phyloP scores from a whole-genome alignment of 1,140 invertebrate genomes.

The Solenopsis invicta region DNA sequence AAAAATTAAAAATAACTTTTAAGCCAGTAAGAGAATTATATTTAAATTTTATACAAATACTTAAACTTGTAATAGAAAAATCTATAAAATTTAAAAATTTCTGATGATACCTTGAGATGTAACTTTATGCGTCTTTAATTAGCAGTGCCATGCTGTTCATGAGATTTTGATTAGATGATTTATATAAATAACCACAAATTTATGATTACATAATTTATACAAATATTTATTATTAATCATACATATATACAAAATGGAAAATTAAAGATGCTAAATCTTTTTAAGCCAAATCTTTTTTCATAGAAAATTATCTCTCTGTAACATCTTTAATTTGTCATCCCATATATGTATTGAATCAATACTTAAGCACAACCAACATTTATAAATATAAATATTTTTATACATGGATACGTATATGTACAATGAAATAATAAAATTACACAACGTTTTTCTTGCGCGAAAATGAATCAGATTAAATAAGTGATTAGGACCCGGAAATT shows the following conservation, averaged over 20 bases:
- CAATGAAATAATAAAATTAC: neutral
- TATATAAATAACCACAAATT: neutral
- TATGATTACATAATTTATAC: neutral
- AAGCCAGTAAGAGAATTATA: no score
- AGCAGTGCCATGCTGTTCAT: no score
- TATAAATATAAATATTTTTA: constrained; percentile 36
- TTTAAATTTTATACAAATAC: no score
- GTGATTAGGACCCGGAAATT: neutral
- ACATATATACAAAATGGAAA: neutral
- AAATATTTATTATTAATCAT: neutral
- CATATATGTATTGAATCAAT: neutral
- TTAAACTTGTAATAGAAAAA: no score
- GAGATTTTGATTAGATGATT: no score
- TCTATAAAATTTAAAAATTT: no score
- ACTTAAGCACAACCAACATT: constrained; percentile 39
- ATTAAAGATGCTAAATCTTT: neutral
- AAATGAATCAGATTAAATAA: neutral
- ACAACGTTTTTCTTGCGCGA: neutral
- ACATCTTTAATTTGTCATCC: neutral
- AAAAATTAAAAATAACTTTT: no score
- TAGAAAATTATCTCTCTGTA: neutral
- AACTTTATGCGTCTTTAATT: no score
- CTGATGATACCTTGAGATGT: no score
- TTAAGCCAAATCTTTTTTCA: neutral
- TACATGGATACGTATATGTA: neutral